These are phyloP conservation scores for Adoxophyes honmai DNA, from an alignment of 1,140 invertebrate species.

Conservation along the genomic window DNA sequence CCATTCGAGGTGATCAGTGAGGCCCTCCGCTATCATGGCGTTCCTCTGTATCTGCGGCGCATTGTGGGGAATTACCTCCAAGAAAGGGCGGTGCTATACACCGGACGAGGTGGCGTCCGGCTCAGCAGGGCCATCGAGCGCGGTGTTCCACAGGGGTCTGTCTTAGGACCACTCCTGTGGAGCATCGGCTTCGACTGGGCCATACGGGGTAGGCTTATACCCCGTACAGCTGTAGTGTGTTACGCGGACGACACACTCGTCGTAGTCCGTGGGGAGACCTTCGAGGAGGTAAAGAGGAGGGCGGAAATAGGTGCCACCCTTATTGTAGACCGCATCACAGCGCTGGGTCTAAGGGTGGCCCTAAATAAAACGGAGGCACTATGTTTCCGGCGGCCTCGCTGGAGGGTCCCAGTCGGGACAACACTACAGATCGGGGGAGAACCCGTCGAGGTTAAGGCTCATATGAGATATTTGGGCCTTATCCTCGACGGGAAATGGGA, in stretches of 20 bases:
- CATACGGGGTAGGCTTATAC: background rate
- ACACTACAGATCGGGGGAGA: background rate
- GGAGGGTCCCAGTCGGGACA: background rate
- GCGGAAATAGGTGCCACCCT: background rate
- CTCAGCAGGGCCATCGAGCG: background rate
- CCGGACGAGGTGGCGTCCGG: background rate
- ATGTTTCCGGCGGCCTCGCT: background rate
- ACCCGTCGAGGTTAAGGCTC: background rate
- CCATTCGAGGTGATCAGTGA: conserved; percentile 7
- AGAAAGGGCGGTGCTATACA: background rate
- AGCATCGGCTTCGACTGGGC: conserved; percentile 8
- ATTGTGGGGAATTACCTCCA: background rate
- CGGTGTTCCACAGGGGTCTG: conserved; percentile 31
- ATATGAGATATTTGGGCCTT: background rate
- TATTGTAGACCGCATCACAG: background rate
- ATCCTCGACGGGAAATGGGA: background rate
- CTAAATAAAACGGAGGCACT: background rate
- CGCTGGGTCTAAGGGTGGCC: background rate
- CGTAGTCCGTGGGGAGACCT: conserved; percentile 2
- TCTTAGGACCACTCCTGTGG: conserved; percentile 37
- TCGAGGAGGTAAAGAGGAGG: background rate
- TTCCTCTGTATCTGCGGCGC: conserved; percentile 16
- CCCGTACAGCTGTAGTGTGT: conserved; percentile 13
- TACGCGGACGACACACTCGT: conserved; percentile 24
- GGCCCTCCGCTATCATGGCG: background rate